Conservation (phyloP, 1,140 invertebrate species). For the Trichonephila inaurata region DNA sequence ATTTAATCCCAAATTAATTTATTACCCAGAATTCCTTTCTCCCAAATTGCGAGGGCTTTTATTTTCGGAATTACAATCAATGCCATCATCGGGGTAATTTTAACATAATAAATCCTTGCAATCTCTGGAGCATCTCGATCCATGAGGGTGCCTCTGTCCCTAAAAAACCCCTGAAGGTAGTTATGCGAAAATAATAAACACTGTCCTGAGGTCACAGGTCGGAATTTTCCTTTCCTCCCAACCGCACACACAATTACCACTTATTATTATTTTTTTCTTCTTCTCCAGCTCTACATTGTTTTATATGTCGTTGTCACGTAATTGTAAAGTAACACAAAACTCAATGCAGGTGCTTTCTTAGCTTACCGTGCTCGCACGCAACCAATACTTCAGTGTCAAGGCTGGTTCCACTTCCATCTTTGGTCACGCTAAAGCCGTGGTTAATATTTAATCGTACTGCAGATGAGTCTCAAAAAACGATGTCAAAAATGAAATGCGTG, state of each 20-base stretch:
- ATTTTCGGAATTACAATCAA: conserved; percentile 12
- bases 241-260: conserved; percentile 72
- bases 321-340: conserved; percentile 71
- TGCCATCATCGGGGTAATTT: conserved; percentile 21
- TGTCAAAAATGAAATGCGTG: too few species aligned
- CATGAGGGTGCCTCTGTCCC: conserved; percentile 40
- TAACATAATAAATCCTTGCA: conserved; percentile 40
- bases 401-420: conserved; percentile 19
- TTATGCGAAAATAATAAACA: conserved; percentile 72
- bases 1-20: conserved; percentile 33
- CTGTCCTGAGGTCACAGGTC: conserved; percentile 56
- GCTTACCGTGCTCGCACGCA: conserved; percentile 37
- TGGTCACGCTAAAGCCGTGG: background rate
- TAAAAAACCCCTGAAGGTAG: background rate
- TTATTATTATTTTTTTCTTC: conserved; percentile 15
- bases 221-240: conserved; percentile 62
- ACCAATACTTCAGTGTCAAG: background rate
- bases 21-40: conserved; percentile 1
- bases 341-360: conserved; percentile 67
- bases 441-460: too few species aligned
- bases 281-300: conserved; percentile 50
- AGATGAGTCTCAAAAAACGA: too few species aligned
- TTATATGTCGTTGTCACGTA: conserved; percentile 76
- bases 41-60: conserved; percentile 3
- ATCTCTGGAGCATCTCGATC: conserved; percentile 2